A percentile compares a stretch with the other conserved stretches of the same genome.
These are phyloP conservation scores for Drosophila atripex DNA, from an alignment of 2,888 invertebrate species.

Conservation along the genomic window DNA sequence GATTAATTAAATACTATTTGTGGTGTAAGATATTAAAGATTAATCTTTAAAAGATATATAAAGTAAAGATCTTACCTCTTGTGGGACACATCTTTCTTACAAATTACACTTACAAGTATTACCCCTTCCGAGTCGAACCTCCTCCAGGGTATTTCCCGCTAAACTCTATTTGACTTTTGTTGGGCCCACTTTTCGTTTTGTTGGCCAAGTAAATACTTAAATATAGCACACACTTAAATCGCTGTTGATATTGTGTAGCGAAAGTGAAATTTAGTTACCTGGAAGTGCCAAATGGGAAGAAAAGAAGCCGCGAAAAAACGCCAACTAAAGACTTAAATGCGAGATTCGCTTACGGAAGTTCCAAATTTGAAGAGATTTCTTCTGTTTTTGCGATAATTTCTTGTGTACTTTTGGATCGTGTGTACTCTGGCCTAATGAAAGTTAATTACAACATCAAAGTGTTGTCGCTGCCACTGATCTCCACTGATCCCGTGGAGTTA, in stretches of 20 bases:
- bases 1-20: background rate
- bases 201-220: slow-evolving; percentile 77
- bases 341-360: slow-evolving; percentile 50
- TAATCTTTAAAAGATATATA: too few species aligned
- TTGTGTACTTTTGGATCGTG: background rate
- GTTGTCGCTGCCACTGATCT: slow-evolving; percentile 33
- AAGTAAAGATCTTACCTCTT: background rate
- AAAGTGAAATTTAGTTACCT: slow-evolving; percentile 66
- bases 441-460: slow-evolving; percentile 78
- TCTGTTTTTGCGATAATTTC: slow-evolving; percentile 39
- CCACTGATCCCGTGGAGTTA: slow-evolving; percentile 22
- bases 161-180: slow-evolving; percentile 57
- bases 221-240: slow-evolving; percentile 76
- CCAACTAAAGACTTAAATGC: slow-evolving; percentile 29
- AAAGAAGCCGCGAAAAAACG: slow-evolving; percentile 8
- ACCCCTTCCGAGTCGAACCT: background rate
- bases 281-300: slow-evolving; percentile 32
- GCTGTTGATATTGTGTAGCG: slow-evolving; percentile 69
- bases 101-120: background rate
- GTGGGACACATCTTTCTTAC: background rate
- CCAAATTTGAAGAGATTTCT: slow-evolving; percentile 45
- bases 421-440: slow-evolving; percentile 66
- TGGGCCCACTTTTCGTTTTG: slow-evolving; percentile 30
- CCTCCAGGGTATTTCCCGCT: slow-evolving; percentile 10
- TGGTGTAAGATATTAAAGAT: too few species aligned